These are phyloP conservation scores for Microctonus aethiopoides DNA, from an alignment of 2,888 invertebrate species.

Conservation along the genomic window DNA sequence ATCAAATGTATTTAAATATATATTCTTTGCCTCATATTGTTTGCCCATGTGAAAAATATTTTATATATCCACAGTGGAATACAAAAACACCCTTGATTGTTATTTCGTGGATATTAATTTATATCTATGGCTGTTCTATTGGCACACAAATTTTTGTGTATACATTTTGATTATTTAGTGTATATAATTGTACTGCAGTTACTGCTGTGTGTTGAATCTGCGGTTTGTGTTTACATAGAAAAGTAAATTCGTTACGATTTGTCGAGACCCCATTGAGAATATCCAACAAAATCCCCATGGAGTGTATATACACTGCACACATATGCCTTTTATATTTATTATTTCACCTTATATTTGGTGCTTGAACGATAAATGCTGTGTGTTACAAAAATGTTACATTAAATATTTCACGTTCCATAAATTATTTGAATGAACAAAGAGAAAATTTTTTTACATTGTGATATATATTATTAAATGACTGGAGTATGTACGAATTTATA, in stretches of 20 bases:
- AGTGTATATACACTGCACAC: too few relatives aligned
- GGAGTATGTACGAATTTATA: too few relatives aligned
- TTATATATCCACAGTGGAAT: background rate
- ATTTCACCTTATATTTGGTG: background rate
- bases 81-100: constrained; percentile 33
- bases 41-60: background rate
- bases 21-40: background rate
- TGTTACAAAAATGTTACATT: background rate
- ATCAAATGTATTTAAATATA: background rate
- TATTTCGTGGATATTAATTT: constrained; percentile 33
- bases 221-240: background rate
- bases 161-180: constrained; percentile 31
- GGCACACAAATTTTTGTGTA: too few relatives aligned
- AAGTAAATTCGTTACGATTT: constrained; percentile 49
- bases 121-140: too few relatives aligned
- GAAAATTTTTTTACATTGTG: too few relatives aligned
- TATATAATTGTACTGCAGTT: background rate
- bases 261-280: constrained; percentile 19
- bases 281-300: too few relatives aligned
- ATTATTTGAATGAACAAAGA: constrained; percentile 33
- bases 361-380: constrained; percentile 17
- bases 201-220: background rate
- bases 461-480: too few relatives aligned
- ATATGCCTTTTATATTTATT: constrained; percentile 4
- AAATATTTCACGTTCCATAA: constrained; percentile 22